Conservation (phyloP, 2,888 invertebrate genomes). For the Aplocera efformata region DNA sequence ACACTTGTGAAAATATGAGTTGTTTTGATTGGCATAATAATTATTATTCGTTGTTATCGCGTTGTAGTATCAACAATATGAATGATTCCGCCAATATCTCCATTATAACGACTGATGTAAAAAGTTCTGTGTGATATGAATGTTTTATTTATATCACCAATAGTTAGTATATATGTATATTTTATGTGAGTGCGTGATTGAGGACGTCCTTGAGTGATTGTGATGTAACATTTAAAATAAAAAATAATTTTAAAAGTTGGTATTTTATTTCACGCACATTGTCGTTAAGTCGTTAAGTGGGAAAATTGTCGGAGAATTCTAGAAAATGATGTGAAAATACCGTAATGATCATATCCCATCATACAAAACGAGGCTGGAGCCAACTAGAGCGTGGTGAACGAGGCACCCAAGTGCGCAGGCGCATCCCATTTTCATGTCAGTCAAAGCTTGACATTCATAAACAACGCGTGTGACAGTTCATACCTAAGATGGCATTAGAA, state of each 20-base stretch:
- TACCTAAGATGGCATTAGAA: conserved; percentile 55
- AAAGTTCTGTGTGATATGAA: conserved; percentile 73
- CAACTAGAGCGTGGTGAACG: conserved; percentile 57
- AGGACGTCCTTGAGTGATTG: conserved; percentile 79
- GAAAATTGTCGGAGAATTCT: conserved; percentile 1
- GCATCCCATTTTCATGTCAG: conserved; percentile 45
- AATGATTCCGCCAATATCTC: conserved; percentile 63
- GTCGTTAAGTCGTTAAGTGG: conserved; percentile 1
- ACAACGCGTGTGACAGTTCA: conserved; percentile 38
- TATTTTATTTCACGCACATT: conserved; percentile 19
- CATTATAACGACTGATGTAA: conserved; percentile 76
- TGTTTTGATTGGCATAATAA: conserved; percentile 54
- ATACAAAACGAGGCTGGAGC: conserved; percentile 23
- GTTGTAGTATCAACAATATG: conserved; percentile 38
- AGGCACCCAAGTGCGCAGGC: conserved; percentile 37
- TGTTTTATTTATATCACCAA: conserved; percentile 64
- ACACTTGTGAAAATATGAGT: conserved; percentile 33
- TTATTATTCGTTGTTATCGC: conserved; percentile 27
- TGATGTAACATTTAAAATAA: conserved; percentile 65
- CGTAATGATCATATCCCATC: conserved; percentile 48
- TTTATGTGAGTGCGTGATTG: conserved; percentile 70
- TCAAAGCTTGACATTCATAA: conserved; percentile 59
- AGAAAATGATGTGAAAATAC: conserved; percentile 38
- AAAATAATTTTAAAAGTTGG: conserved; percentile 34
- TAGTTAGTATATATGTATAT: conserved; percentile 65